These are phyloP conservation scores for Synergus umbraculus DNA, from an alignment of 2,888 invertebrate genomes.

Conservation along the genomic window DNA sequence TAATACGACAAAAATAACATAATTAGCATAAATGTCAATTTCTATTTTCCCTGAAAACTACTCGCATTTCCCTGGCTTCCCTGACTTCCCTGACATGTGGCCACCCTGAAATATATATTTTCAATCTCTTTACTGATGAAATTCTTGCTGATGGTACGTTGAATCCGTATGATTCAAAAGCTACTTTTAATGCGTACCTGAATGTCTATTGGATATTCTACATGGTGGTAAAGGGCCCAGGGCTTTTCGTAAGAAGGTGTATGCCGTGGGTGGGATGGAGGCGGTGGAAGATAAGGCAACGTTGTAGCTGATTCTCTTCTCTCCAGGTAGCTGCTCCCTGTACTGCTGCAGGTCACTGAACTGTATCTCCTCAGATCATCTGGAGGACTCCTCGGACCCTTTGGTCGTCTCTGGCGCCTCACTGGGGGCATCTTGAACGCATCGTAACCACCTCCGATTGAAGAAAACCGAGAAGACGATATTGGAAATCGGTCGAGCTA, in stretches of 20 bases:
- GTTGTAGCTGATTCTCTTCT: slow-evolving; percentile 89
- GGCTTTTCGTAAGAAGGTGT: slow-evolving; percentile 75
- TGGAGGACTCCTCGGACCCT: slow-evolving; percentile 59
- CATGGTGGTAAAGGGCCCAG: slow-evolving; percentile 79
- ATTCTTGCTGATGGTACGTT: too few species aligned
- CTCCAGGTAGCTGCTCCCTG: slow-evolving; percentile 90
- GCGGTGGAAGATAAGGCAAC: slow-evolving; percentile 84
- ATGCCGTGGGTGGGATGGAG: slow-evolving; percentile 76
- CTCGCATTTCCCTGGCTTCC: too few species aligned
- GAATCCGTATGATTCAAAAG: too few species aligned
- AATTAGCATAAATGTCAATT: too few species aligned
- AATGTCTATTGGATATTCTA: slow-evolving; percentile 81
- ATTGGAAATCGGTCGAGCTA: slow-evolving; percentile 45
- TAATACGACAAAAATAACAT: too few species aligned
- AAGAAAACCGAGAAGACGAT: slow-evolving; percentile 80
- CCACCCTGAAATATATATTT: too few species aligned
- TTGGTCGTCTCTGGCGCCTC: slow-evolving; percentile 75
- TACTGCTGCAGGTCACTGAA: slow-evolving; percentile 91
- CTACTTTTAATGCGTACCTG: slow-evolving; percentile 71
- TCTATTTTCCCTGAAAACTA: too few species aligned
- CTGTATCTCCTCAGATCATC: slow-evolving; percentile 83
- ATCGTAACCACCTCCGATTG: slow-evolving; percentile 84
- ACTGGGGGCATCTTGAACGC: slow-evolving; percentile 85
- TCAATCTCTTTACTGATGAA: too few species aligned
- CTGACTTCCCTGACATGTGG: too few species aligned